phyloP scores from a whole-genome alignment of 2,113 vertebrate genomes.

The Albula goreensis region DNA sequence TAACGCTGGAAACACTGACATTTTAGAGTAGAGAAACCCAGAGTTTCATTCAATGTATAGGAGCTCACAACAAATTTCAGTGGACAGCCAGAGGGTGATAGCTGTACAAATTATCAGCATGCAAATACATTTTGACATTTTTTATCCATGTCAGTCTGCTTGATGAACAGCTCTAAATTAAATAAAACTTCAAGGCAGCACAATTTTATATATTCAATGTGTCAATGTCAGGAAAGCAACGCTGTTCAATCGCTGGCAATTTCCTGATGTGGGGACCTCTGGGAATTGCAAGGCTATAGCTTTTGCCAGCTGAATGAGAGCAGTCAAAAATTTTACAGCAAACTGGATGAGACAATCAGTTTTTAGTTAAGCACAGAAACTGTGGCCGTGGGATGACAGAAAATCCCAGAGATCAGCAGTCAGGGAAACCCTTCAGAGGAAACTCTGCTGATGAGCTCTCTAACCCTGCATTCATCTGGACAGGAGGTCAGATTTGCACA shows the following conservation, averaged over 20 bases:
- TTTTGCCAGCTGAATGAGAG: neutral
- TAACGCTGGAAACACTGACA: neutral
- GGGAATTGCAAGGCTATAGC: neutral
- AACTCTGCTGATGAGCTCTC: neutral
- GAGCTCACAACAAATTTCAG: conserved; percentile 23
- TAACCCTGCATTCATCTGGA: neutral
- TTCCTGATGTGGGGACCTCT: conserved; percentile 50
- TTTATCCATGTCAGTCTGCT: conserved; percentile 9
- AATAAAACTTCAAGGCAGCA: conserved; percentile 10
- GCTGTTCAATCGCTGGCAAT: conserved; percentile 40
- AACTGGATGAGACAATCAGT: neutral
- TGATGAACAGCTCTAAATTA: conserved; percentile 32
- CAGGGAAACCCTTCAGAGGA: neutral
- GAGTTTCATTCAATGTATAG: neutral
- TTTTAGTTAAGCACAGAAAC: neutral
- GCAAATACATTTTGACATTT: conserved; percentile 41
- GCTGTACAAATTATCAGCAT: conserved; percentile 35
- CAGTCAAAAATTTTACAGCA: neutral
- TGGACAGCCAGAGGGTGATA: conserved; percentile 13
- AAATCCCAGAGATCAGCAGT: neutral
- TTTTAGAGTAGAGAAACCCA: neutral
- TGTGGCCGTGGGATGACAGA: neutral
- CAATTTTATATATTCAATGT: conserved; percentile 30
- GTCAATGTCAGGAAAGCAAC: conserved; percentile 33
- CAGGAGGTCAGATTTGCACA: neutral